A percentile compares a stretch with the other conserved stretches of the same genome.
Evolutionary conservation across 2,888 invertebrate genomes (phyloP).

Genomic region (Apodemia duryi): DNA sequence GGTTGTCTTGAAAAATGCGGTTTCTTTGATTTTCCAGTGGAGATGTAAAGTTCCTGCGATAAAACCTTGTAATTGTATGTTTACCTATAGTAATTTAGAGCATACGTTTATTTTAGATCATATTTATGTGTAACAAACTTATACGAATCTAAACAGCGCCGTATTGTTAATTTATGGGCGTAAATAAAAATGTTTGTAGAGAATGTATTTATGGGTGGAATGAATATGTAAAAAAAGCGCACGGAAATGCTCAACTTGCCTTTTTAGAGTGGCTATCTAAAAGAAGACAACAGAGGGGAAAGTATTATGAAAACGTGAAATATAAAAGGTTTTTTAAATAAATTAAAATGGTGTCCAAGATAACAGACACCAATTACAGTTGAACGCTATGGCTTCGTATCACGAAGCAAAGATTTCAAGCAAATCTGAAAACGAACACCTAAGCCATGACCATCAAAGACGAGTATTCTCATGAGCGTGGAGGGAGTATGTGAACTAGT

Average conservation of each 20-base stretch:
- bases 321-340: background rate
- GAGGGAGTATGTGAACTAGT: background rate
- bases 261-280: background rate
- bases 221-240: background rate
- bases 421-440: background rate
- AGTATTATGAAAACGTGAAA: background rate
- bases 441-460: background rate
- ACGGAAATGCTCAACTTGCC: background rate
- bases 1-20: slow-evolving; percentile 18
- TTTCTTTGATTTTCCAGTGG: background rate
- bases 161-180: background rate
- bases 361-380: background rate
- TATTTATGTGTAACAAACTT: background rate
- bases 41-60: background rate
- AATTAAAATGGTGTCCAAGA: background rate
- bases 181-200: background rate
- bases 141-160: background rate
- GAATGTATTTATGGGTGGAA: background rate
- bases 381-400: background rate
- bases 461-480: background rate
- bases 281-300: background rate
- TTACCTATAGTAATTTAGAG: background rate
- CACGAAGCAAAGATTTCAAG: background rate
- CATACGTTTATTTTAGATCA: background rate
- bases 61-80: background rate